Percentiles rank a stretch among this genome's conserved stretches.
These are phyloP conservation scores for Orientallactaga bullata DNA, from an alignment of 2,113 vertebrate genomes.

Conservation along the genomic window DNA sequence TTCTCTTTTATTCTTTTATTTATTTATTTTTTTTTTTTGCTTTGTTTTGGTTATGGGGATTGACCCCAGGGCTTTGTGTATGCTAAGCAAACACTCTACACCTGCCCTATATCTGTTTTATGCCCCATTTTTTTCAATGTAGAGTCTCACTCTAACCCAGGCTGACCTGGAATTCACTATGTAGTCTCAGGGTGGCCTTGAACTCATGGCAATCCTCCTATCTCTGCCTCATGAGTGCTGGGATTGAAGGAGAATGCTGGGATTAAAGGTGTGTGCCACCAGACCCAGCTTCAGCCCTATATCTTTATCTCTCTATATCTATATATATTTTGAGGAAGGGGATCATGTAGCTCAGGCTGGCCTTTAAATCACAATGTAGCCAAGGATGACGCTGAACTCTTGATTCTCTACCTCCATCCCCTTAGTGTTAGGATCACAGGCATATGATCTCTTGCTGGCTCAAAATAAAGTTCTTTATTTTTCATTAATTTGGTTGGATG, in stretches of 20 bases:
- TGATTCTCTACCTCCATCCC: not conserved
- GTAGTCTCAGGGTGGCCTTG: too few relatives aligned
- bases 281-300: not conserved
- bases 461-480: constrained; percentile 19
- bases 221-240: too few relatives aligned
- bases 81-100: not conserved
- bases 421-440: not conserved
- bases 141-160: too few relatives aligned
- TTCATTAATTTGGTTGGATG: not conserved
- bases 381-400: not conserved
- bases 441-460: too few relatives aligned
- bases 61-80: not conserved
- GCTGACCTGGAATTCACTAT: too few relatives aligned
- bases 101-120: not conserved
- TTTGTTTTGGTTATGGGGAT: not conserved
- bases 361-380: not conserved
- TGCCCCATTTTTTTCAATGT: too few relatives aligned
- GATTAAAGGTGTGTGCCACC: too few relatives aligned
- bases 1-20: too few relatives aligned
- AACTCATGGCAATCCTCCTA: too few relatives aligned
- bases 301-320: not conserved
- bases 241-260: too few relatives aligned
- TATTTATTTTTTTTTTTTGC: not conserved
- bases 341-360: not conserved
- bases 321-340: not conserved